These are phyloP conservation scores for Drosophila paulistorum DNA, from an alignment of 1,140 invertebrate species.

Conservation along the genomic window DNA sequence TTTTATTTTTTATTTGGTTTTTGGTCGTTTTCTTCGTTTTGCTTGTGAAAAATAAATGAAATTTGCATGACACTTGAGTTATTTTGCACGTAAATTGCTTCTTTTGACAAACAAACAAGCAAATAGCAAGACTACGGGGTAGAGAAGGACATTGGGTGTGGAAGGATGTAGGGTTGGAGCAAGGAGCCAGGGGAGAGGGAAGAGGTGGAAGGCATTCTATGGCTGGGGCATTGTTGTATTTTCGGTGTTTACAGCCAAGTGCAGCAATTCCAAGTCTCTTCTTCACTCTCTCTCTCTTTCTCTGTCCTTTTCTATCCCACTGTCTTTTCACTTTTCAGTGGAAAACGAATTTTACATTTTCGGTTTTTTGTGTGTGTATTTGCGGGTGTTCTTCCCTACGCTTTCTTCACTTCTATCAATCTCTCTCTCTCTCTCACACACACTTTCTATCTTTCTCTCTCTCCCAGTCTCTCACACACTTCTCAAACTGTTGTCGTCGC, in stretches of 20 bases:
- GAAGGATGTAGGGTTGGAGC: neutral
- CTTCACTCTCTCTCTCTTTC: too few relatives aligned
- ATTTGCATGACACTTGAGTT: slow-evolving; percentile 83
- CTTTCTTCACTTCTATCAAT: slow-evolving; percentile 10
- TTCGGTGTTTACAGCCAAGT: slow-evolving; percentile 77
- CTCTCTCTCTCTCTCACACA: neutral
- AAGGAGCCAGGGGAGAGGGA: neutral
- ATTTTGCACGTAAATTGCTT: slow-evolving; percentile 83
- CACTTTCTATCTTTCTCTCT: slow-evolving; percentile 20
- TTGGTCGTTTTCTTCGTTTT: slow-evolving; percentile 36
- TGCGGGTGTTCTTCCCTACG: slow-evolving; percentile 41
- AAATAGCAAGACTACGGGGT: slow-evolving; percentile 67
- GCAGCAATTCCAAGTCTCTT: slow-evolving; percentile 68
- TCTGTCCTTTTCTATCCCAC: too few relatives aligned
- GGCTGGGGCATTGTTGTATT: slow-evolving; percentile 70
- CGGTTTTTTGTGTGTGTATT: slow-evolving; percentile 58
- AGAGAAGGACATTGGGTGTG: slow-evolving; percentile 10
- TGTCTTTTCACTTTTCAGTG: slow-evolving; percentile 19
- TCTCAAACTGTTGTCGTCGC: slow-evolving; percentile 19
- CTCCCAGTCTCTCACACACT: neutral
- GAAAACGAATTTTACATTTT: slow-evolving; percentile 79
- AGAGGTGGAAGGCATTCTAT: neutral
- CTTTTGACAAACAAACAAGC: slow-evolving; percentile 82
- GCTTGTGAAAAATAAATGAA: slow-evolving; percentile 81
- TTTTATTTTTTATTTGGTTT: slow-evolving; percentile 10